Base-by-base conservation (phyloP, 2,113 vertebrate genomes). In the Corythoichthys haematopterus region DNA sequence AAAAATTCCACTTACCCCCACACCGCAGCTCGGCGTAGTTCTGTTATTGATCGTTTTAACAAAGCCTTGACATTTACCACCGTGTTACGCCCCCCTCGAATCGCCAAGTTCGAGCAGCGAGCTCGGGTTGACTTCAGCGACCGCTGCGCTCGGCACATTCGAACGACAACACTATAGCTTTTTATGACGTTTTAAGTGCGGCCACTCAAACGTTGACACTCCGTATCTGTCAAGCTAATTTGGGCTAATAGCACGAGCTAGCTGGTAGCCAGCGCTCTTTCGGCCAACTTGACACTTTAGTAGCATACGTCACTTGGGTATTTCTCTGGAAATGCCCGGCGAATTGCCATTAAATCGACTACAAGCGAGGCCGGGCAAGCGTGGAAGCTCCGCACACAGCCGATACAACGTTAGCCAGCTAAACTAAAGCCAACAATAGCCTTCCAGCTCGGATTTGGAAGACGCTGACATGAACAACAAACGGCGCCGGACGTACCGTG, bases 401-500 rank as follows among this genome's bases (percentile, higher is more conserved):
- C 79, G 77, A 73, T 80, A 80, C 74, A 75, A 70, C 60, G 67
- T 81, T 87, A 88, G 85, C 84, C 78, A 80, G 85, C 80, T 87
- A 89, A 62, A 85, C 81, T 76, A 88, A 88, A 82, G 86, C 84
- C 88, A 88, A 87, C 87, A 87, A 87, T 82, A 86, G 77, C 84
- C 75, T 71, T 85, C 64, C 67, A 81, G 68, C 53, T 82, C 71
- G 69, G 69, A 77, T 83, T 84, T 81, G 52, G 56, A 68, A 78
- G 55, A 71, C 50, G 40, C 45, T 28, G 28, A 28, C 47, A 67
- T 67, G 35, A 57, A 84, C 36, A 85, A 16, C 36, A 77, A 46
- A 56, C 36, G 64, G 45, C 16, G 64, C 57, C 16, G 77, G 79
- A 92, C 96, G 94, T 83, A 99, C 97, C 94, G 94, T 92, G 85